phyloP scores from a whole-genome alignment of 37 sponge, comb jelly and placozoan genomes.

The Beroe ovata region DNA sequence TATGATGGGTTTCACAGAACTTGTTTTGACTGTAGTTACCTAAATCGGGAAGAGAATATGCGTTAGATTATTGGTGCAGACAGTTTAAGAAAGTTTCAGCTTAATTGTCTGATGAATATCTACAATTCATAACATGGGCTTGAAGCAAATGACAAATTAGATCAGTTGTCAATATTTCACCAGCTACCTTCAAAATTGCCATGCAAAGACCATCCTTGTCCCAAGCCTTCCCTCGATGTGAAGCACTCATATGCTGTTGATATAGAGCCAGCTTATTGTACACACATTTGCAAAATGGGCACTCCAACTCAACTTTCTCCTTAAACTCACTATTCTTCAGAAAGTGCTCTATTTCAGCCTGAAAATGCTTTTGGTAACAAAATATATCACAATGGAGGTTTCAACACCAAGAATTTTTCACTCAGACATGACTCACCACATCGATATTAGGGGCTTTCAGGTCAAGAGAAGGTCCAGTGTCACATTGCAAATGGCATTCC shows the following conservation, averaged over 20 bases:
- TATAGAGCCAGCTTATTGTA: slow-evolving; percentile 28
- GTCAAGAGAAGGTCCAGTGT: neutral
- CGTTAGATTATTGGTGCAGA: too few species aligned
- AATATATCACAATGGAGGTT: neutral
- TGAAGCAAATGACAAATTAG: too few species aligned
- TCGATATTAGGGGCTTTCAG: slow-evolving; percentile 32
- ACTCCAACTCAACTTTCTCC: slow-evolving; percentile 1
- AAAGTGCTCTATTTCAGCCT: slow-evolving; percentile 33
- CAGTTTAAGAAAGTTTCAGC: too few species aligned
- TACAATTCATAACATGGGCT: too few species aligned
- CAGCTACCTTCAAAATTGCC: slow-evolving; percentile 52
- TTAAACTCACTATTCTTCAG: slow-evolving; percentile 2
- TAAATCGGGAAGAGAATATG: neutral
- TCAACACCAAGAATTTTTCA: neutral
- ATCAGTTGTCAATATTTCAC: too few species aligned
- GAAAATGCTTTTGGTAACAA: neutral
- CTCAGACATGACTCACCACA: neutral
- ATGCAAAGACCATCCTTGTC: slow-evolving; percentile 55
- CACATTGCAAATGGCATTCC: slow-evolving; percentile 37
- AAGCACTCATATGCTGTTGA: slow-evolving; percentile 37
- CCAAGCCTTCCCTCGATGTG: slow-evolving; percentile 51
- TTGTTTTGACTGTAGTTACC: slow-evolving; percentile 14
- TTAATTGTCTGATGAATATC: too few species aligned
- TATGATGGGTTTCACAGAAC: slow-evolving; percentile 36
- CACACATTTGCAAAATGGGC: slow-evolving; percentile 17